Evolutionary conservation across 2,797 vertebrate species (phyloP).

Genomic region (Tapirus indicus): DNA sequence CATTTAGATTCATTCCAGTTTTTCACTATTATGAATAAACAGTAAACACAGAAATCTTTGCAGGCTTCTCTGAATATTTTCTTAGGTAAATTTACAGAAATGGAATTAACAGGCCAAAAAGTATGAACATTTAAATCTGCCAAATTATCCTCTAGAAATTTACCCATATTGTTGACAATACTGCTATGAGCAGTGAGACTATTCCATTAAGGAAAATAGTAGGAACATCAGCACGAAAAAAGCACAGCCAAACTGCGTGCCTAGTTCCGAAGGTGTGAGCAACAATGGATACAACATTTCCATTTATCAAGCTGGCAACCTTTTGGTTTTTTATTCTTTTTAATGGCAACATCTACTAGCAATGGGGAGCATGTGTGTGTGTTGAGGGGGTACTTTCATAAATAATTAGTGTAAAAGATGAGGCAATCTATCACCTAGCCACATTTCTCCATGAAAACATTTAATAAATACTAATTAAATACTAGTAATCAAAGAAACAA

Average conservation of each 20-base stretch:
- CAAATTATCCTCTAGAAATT: conserved; percentile 41
- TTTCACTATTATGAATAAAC: conserved; percentile 36
- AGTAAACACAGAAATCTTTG: conserved; percentile 42
- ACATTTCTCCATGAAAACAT: conserved; percentile 30
- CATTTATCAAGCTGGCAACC: background rate
- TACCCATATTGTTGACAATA: background rate
- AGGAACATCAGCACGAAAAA: background rate
- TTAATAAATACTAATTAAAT: conserved; percentile 35
- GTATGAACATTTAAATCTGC: background rate
- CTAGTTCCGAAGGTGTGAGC: background rate
- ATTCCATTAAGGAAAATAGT: background rate
- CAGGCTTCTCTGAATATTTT: conserved; percentile 44
- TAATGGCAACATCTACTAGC: background rate
- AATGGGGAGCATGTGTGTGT: background rate
- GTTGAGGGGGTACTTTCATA: background rate
- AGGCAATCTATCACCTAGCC: background rate
- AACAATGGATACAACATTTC: background rate
- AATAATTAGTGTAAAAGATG: background rate
- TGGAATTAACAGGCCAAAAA: background rate
- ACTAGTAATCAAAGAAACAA: background rate
- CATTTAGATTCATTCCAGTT: background rate
- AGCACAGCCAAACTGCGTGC: background rate
- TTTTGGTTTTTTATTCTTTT: background rate
- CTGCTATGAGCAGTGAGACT: background rate
- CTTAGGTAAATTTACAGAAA: conserved; percentile 59